Percentiles rank a stretch among this genome's conserved stretches.
Evolutionary conservation across 2,113 vertebrate species (phyloP).

Genomic region (Aspiorhynchus laticeps): DNA sequence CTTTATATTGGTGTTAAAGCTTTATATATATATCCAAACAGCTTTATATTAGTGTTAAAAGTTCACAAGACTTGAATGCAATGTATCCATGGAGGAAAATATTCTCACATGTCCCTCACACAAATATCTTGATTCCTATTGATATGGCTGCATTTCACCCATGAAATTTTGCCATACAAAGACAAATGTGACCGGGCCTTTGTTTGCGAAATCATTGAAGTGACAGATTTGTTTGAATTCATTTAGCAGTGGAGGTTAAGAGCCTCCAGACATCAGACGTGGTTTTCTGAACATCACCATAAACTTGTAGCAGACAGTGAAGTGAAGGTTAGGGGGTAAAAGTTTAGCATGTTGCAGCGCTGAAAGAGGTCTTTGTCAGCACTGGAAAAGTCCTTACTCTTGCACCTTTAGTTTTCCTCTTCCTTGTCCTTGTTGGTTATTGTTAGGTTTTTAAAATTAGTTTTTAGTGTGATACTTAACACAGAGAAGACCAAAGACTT

Average conservation of each 20-base stretch:
- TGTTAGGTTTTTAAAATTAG: constrained; percentile 1
- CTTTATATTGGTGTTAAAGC: not conserved
- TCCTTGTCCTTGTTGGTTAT: constrained; percentile 14
- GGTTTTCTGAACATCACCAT: constrained; percentile 1
- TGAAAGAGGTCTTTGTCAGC: not conserved
- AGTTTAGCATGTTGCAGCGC: not conserved
- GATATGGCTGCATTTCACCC: not conserved
- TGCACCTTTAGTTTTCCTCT: constrained; percentile 9
- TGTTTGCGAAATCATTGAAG: not conserved
- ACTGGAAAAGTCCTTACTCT: not conserved
- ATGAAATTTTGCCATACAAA: not conserved
- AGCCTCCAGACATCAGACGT: not conserved
- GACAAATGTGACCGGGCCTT: not conserved
- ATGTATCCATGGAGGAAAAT: not conserved
- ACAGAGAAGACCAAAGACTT: constrained; percentile 11
- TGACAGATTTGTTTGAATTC: not conserved
- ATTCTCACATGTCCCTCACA: not conserved
- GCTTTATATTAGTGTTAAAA: not conserved
- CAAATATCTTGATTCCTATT: not conserved
- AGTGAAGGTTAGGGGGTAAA: constrained; percentile 7
- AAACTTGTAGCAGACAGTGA: not conserved
- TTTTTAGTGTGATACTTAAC: not conserved
- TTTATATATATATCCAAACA: too few relatives aligned
- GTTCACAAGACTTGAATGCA: not conserved
- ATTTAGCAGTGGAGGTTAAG: not conserved